These are phyloP conservation scores for Anguilla pacifica DNA, from an alignment of 2,797 vertebrate genomes.

Conservation along the genomic window DNA sequence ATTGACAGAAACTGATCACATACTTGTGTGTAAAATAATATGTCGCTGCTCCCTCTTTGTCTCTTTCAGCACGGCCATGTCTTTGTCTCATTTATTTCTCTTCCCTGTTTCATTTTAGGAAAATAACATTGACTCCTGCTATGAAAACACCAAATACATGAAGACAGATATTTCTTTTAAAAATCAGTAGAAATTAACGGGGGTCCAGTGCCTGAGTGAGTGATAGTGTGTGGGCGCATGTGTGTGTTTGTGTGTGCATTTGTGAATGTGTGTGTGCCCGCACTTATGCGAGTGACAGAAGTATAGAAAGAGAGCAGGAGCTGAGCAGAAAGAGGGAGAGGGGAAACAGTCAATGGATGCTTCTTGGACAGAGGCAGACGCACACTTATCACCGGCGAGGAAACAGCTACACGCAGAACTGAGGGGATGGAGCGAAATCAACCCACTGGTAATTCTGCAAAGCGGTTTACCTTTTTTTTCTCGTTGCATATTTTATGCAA, in stretches of 20 bases:
- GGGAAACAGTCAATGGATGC: slow-evolving; percentile 82
- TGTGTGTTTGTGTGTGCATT: slow-evolving; percentile 25
- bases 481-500: background rate
- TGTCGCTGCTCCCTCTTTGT: background rate
- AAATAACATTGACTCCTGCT: slow-evolving; percentile 19
- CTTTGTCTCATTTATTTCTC: background rate
- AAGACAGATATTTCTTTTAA: background rate
- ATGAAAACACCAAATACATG: background rate
- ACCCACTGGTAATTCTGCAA: slow-evolving; percentile 69
- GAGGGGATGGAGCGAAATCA: slow-evolving; percentile 84
- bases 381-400: slow-evolving; percentile 78
- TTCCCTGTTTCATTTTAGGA: slow-evolving; percentile 22
- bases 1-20: background rate
- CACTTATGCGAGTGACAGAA: slow-evolving; percentile 47
- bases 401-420: slow-evolving; percentile 81
- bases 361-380: slow-evolving; percentile 79
- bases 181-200: background rate
- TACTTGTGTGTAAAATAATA: slow-evolving; percentile 10
- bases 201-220: slow-evolving; percentile 24
- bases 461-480: background rate
- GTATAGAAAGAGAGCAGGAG: slow-evolving; percentile 38
- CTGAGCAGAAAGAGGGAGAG: slow-evolving; percentile 59
- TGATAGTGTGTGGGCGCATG: slow-evolving; percentile 43
- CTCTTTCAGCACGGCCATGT: background rate
- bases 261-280: slow-evolving; percentile 44